A percentile compares a stretch with the other conserved stretches of the same genome.
phyloP scores from a whole-genome alignment of 2,888 invertebrate species.

The Orthosia cruda region DNA sequence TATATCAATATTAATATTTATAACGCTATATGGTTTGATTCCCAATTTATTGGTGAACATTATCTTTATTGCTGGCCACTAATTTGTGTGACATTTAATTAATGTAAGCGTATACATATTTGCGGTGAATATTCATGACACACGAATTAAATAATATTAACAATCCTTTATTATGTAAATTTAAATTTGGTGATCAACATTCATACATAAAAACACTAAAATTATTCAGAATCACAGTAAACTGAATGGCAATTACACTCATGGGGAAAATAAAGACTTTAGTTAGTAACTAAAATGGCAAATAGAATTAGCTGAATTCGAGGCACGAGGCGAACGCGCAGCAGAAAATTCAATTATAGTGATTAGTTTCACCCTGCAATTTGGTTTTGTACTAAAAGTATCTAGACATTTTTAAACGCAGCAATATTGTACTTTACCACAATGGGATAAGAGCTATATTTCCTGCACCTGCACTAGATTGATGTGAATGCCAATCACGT shows the following conservation, averaged over 20 bases:
- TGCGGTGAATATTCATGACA: constrained; percentile 53
- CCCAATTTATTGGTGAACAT: constrained; percentile 55
- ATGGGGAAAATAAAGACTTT: constrained; percentile 81
- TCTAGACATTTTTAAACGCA: constrained; percentile 64
- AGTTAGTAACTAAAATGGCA: constrained; percentile 81
- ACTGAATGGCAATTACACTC: constrained; percentile 75
- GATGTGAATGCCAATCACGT: constrained; percentile 77
- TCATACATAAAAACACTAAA: constrained; percentile 30
- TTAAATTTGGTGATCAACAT: constrained; percentile 34
- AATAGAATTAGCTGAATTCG: constrained; percentile 87
- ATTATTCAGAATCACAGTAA: constrained; percentile 70
- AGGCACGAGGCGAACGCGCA: constrained; percentile 83
- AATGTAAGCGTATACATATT: constrained; percentile 59
- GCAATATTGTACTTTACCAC: constrained; percentile 69
- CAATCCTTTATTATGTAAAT: constrained; percentile 54
- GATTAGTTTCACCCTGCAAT: constrained; percentile 88
- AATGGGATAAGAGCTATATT: constrained; percentile 57
- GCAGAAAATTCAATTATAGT: constrained; percentile 88
- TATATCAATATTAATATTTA: constrained; percentile 32
- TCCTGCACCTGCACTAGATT: constrained; percentile 41
- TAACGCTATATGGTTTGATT: constrained; percentile 41
- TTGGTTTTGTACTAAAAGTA: constrained; percentile 80
- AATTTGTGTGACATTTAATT: constrained; percentile 59
- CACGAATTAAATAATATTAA: constrained; percentile 46
- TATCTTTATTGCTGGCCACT: constrained; percentile 41